Base-by-base conservation (phyloP, 2,113 vertebrate species). In the Lichenostomus cassidix region DNA sequence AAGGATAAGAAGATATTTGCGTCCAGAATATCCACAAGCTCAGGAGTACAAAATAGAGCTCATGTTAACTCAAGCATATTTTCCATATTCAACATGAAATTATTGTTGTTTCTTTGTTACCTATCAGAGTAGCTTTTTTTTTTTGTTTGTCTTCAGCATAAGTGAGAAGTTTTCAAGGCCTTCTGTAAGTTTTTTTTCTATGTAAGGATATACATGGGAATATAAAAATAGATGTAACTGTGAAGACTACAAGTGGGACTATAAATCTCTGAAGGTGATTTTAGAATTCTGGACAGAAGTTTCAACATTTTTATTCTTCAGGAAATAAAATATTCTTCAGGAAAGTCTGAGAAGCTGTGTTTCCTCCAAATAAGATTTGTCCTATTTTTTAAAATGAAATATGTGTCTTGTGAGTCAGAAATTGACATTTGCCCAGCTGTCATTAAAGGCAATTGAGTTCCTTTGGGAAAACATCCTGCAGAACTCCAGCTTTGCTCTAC, bases 401-500 rank as follows among this genome's bases (percentile, higher is more conserved):
- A 28, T 16, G 27, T 76, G 27, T 62, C 22, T 52, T 88, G 15
- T 35, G 55, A 95, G 28, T 95, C 83, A 96, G 58, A 83, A 90
- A 76, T 58, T 69, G 53, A 73, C 76, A 83, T 96, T 95, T 92
- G 49, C 62, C 24, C 70, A 90, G 31, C 53, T 94, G 91, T 85
- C 55, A 90, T n/a, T 69, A 69, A 76, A 90, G 62, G 31, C 71
- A 76, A 64, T 52, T 71, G 15, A 20, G 71, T 92, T 94, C 83
- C 83, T 62, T n/a, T 47, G 76, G 80, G 89, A 76, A 73, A 76
- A 59, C 50, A 65, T 83, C 68, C 46, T 94, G 71, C 27, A 71
- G 70, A 49, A 83, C n/a, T 80, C 67, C 41, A 69, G 23, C 29
- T 83, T 58, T 67, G 53, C 46, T 85, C 22, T 64, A 15, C 67